Evolutionary conservation across 2,888 invertebrate genomes (phyloP).

Genomic region (Aelia acuminata): DNA sequence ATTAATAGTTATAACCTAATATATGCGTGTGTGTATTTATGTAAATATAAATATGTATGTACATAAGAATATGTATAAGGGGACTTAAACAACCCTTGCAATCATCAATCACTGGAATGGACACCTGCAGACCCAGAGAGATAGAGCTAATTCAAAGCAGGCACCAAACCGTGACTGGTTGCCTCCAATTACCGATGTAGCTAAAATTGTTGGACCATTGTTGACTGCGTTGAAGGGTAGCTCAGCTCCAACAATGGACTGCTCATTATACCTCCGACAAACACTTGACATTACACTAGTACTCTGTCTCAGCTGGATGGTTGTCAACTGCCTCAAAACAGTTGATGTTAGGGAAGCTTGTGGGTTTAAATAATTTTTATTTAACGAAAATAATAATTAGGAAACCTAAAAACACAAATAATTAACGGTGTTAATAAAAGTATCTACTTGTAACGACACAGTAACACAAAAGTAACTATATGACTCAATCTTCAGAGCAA

Average conservation of each 20-base stretch:
- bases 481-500: no score
- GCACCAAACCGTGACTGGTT: neutral
- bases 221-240: neutral
- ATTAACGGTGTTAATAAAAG: no score
- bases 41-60: neutral
- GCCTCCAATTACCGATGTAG: neutral
- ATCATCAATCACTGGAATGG: neutral
- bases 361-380: no score
- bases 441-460: no score
- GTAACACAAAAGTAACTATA: no score
- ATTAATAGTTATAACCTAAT: no score
- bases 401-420: no score
- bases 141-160: neutral
- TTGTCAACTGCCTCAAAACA: no score
- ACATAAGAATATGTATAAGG: neutral
- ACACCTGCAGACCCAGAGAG: neutral
- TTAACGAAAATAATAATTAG: no score
- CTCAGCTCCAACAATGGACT: neutral
- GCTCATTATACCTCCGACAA: neutral
- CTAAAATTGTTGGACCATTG: conserved; percentile 9
- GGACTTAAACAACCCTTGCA: neutral
- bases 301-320: neutral
- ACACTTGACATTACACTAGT: neutral
- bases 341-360: no score
- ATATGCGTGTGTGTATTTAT: no score